These are phyloP conservation scores for Acanthisitta chloris DNA, from an alignment of 2,113 vertebrate species.

Conservation along the genomic window DNA sequence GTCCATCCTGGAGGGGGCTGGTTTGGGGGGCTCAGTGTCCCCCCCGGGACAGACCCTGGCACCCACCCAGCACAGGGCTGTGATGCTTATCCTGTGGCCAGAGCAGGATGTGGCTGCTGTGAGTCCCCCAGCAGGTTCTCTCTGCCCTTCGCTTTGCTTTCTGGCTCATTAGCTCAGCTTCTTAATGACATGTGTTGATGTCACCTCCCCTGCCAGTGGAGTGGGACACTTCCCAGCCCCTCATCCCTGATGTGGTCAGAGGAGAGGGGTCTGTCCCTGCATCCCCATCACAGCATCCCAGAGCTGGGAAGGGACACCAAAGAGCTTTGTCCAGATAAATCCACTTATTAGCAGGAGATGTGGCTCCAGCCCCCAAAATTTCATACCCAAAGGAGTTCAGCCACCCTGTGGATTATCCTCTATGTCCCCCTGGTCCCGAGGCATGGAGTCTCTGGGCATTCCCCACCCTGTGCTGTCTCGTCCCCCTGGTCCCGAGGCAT, in stretches of 20 bases:
- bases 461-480: fast-evolving
- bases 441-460: fast-evolving
- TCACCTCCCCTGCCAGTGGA: background rate
- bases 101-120: background rate
- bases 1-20: fast-evolving
- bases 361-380: fast-evolving
- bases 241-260: fast-evolving
- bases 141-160: background rate
- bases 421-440: fast-evolving
- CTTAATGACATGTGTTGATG: background rate
- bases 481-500: fast-evolving
- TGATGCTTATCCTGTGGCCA: fast-evolving
- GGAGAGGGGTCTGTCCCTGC: background rate
- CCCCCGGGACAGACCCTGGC: background rate
- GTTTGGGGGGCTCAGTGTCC: background rate
- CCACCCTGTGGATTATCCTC: background rate
- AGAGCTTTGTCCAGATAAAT: background rate
- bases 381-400: background rate
- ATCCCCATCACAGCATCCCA: fast-evolving
- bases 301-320: background rate
- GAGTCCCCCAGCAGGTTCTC: background rate
- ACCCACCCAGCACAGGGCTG: fast-evolving
- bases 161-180: background rate
- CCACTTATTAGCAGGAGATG: background rate
- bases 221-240: background rate